Base-by-base conservation (phyloP, 2,888 invertebrate genomes). In the Leptopilina myrica region DNA sequence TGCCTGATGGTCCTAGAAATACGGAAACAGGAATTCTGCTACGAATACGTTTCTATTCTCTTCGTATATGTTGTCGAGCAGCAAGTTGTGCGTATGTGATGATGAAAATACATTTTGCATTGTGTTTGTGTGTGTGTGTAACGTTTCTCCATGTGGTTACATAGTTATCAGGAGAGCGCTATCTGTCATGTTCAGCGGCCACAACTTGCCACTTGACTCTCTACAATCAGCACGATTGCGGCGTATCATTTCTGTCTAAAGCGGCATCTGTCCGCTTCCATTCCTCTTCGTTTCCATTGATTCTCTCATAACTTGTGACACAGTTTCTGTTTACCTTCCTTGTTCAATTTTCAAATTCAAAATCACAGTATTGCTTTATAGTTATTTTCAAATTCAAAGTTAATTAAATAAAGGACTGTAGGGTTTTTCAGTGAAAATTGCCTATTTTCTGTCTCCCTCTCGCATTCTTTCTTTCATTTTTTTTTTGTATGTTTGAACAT, bases 171-270 rank as follows among this genome's bases (percentile, higher is more conserved):
- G 33, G 53, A 73, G 56, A 73, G 56, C 33, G 73, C 73, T 56
- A 73, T 73, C 73, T 56, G 56, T 59, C 73, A 73, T 73, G 73
- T 73, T 73, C 73, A 73, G 73, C 73, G 56, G 73, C 73, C 73
- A 59, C 73, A 59, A 73, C 73, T 73, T 56, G 73, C 73, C 56
- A 59, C 56, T 53, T 33, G 73, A 33, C 56, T 56, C 53, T 73
- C 53, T 73, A 56, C 73, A 56, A 73, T 73, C 73, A 73, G 73
- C 73, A 56, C 56, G 53, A 73, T 73, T 73, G 73, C 73, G 53
- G 53, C 26, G 69, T 33, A 69, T 69, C 69, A 53, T 53, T 69
- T 64, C 33, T 26, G 56, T 73, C 73, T 73, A 33, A 56, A 73
- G 73, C 53, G 73, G 33, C 56, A 56, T 26, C 69, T 26, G 33